Base-by-base conservation (phyloP, 1,140 invertebrate genomes). In the Planococcus citri region DNA sequence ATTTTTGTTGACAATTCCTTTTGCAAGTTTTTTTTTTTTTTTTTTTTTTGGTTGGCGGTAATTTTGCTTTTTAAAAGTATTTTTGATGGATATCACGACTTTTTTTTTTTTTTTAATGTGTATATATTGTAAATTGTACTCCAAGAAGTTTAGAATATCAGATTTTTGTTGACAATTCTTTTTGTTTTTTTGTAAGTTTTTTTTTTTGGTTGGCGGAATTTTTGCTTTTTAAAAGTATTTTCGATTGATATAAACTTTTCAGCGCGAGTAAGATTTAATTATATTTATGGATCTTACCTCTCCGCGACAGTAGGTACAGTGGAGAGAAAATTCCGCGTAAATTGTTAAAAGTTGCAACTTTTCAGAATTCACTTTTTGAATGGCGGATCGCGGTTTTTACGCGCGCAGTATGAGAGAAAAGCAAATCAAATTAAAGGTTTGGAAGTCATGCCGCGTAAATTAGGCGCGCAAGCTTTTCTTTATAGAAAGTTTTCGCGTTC, bases 351-450 rank as follows among this genome's bases (percentile, higher is more conserved):
- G 41, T 51, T 51, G 41, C 17, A 51, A 51, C 41, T 51, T 51
- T 51, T 51, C 41, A 20, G 17, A 51, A 51, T 51, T 51, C 41
- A 51, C 41, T 51, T 51, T 17, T 51, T 20, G 12, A 20, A 17
- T 17, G 41, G 41, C 41, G 41, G 41, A 51, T 51, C n/a, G 41
- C 41, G 41, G 41, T 51, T 51, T 51, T 51, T 51, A 51, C 41
- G 41, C 41, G 41, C 41, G 6, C 41, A 9, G 41, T 20, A 51
- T 20, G 41, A n/a, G 41, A 51, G 41, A n/a, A 6, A 51, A 51
- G 41, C 41, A 51, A 51, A 51, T 51, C 41, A 51, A 51, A 51
- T 51, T 51, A 51, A 51, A 51, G 41, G 41, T 51, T 51, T 51
- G 41, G 41, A 51, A 51, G 41, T 51, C 41, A 20, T 51, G 41